A percentile compares a stretch with the other conserved stretches of the same genome.
Conservation (phyloP, 2,113 vertebrate species). For the Alexandromys fortis region DNA sequence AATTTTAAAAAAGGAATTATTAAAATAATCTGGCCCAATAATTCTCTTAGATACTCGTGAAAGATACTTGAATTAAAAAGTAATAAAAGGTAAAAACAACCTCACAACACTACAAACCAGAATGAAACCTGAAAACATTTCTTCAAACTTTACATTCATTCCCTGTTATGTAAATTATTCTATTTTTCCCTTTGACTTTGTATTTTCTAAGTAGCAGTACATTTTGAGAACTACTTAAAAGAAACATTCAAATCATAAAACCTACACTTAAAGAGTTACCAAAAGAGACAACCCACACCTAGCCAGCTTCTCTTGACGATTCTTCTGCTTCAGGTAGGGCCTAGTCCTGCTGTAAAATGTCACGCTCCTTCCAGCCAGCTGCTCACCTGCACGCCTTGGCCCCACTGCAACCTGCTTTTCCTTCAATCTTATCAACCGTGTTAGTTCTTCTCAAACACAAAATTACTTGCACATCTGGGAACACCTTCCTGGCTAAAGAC, state of each 20-base stretch:
- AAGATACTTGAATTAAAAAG: neutral
- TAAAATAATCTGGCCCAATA: neutral
- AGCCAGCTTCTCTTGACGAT: neutral
- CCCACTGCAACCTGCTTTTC: neutral
- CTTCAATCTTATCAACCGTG: neutral
- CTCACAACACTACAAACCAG: neutral
- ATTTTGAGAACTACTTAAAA: constrained; percentile 36
- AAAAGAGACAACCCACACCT: neutral
- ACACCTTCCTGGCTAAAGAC: neutral
- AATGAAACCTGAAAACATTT: constrained; percentile 31
- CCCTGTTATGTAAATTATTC: neutral
- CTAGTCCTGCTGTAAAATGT: neutral
- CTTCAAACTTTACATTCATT: neutral
- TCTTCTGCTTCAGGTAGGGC: constrained; percentile 5
- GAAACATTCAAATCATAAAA: constrained; percentile 50
- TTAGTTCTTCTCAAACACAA: neutral
- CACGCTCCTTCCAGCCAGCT: neutral
- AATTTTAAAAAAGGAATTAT: neutral
- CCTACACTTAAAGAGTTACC: neutral
- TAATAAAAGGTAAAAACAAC: neutral
- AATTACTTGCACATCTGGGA: neutral
- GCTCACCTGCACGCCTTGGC: neutral
- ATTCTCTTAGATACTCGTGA: neutral
- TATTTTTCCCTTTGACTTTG: neutral
- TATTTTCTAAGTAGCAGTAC: constrained; percentile 19